Conservation (phyloP, 2,888 invertebrate species). For the Galeruca laticollis region DNA sequence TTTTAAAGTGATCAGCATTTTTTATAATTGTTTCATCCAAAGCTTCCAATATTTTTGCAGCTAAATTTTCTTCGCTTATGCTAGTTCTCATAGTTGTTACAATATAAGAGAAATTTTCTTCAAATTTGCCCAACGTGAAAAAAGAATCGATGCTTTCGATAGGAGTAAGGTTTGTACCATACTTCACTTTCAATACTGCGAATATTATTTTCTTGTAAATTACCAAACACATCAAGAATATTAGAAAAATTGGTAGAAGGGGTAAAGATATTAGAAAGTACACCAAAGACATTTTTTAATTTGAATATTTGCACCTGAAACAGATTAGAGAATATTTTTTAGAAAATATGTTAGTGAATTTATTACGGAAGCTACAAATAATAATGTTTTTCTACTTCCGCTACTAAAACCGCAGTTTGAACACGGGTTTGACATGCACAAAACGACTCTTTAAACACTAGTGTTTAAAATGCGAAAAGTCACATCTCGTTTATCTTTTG, state of each 20-base stretch:
- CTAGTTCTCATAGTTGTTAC: not conserved
- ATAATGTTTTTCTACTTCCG: too few relatives aligned
- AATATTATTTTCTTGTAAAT: conserved; percentile 10
- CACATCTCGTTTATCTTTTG: too few relatives aligned
- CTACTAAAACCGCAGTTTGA: too few relatives aligned
- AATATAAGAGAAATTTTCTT: conserved; percentile 4
- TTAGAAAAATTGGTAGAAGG: conserved; percentile 22
- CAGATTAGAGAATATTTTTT: too few relatives aligned
- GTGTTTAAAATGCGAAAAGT: too few relatives aligned
- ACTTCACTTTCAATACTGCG: conserved; percentile 1
- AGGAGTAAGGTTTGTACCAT: not conserved
- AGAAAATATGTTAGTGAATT: too few relatives aligned
- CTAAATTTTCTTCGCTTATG: not conserved
- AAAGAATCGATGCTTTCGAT: conserved; percentile 19
- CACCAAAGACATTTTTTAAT: not conserved
- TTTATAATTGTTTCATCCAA: conserved; percentile 16
- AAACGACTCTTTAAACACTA: too few relatives aligned
- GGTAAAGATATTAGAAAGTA: conserved; percentile 12
- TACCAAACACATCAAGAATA: not conserved
- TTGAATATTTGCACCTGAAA: not conserved
- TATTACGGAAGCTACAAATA: too few relatives aligned
- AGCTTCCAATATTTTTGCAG: not conserved
- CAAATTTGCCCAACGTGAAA: conserved; percentile 10
- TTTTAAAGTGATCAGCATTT: not conserved
- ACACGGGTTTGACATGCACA: too few relatives aligned